phyloP scores from a whole-genome alignment of 2,797 vertebrate genomes.

The Brotula barbata region DNA sequence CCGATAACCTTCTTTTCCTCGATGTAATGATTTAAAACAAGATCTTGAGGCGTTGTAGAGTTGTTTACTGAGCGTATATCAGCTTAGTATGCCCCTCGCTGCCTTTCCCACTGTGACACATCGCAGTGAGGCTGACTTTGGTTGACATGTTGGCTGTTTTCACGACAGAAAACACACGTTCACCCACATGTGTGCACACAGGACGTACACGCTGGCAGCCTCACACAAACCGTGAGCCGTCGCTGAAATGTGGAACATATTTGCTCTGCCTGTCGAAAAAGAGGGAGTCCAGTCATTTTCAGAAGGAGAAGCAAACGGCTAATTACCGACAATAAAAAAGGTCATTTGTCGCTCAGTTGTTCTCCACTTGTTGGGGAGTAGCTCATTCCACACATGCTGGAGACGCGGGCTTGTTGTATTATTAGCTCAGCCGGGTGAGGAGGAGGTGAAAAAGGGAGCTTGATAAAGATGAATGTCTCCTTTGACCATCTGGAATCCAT shows the following conservation, averaged over 20 bases:
- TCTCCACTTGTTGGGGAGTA: constrained; percentile 36
- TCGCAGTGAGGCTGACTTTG: not conserved
- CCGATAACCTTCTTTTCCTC: too few relatives aligned
- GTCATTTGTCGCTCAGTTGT: constrained; percentile 45
- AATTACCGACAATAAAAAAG: constrained; percentile 67
- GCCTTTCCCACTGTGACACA: too few relatives aligned
- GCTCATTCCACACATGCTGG: constrained; percentile 43
- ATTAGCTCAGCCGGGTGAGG: constrained; percentile 39
- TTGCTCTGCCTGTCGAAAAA: constrained; percentile 9
- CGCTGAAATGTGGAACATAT: constrained; percentile 52
- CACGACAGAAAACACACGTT: not conserved
- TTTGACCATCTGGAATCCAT: constrained; percentile 64
- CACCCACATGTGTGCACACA: not conserved
- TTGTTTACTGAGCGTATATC: too few relatives aligned
- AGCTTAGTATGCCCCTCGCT: too few relatives aligned
- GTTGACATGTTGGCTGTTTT: constrained; percentile 7
- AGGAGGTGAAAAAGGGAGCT: constrained; percentile 18
- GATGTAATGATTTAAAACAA: too few relatives aligned
- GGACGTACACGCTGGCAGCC: constrained; percentile 1
- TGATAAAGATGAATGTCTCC: constrained; percentile 67
- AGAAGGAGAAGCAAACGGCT: constrained; percentile 48
- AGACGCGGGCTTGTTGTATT: constrained; percentile 39
- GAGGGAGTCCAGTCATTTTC: constrained; percentile 10
- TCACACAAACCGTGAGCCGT: constrained; percentile 22
- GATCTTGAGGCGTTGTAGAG: too few relatives aligned